Base-by-base conservation (phyloP, 2,888 invertebrate species). In the Oasisia sp. region DNA sequence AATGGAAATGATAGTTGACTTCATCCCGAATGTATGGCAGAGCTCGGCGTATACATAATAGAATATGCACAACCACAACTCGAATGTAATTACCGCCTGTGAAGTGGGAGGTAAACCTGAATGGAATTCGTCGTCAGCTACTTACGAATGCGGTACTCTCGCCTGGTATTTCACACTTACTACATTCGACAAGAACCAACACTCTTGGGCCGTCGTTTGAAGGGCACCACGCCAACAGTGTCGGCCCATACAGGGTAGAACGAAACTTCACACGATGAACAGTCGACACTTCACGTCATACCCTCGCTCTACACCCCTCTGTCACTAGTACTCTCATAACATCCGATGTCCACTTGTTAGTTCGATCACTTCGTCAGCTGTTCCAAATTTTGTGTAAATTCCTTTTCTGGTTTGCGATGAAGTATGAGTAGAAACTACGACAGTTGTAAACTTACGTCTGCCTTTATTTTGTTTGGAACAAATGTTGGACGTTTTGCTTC, bases 161-260 rank as follows among this genome's bases (percentile, higher is more conserved):
- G 74, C 74, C 74, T 74, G 74, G 74, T 74, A 74, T 74, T 74
- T 74, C 74, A 74, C 74, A 74, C 74, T 74, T n/a, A 74, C 74
- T 7, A 74, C 27, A n/a, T 19, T 19, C 74, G 74, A 74, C n/a
- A 27, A 74, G 74, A 74, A n/a, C 27, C 27, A 74, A 74, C 27
- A 74, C 74, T 74, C 56, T 56, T 27, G 74, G 27, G 74, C 19
- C 7, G 74, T 7, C 74, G 27, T 1, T 38, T 74, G 74, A 74
- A 74, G 74, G 14, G 74, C 27, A 19, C 14, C 27, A 74, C 74
- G 74, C 74, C 7, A n/a, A 19, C 14, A 74, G 74, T 74, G 74
- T 74, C 74, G n/a, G 74, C 74, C 74, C 14, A 74, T 19, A 74
- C 74, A 74, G 74, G 7, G 74, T 74, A 74, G 74, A 74, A 27